Evolutionary conservation across 2,113 vertebrate genomes (phyloP), one percentile per base, ranked within the genome.

Genomic region (Xiphophorus hellerii): DNA sequence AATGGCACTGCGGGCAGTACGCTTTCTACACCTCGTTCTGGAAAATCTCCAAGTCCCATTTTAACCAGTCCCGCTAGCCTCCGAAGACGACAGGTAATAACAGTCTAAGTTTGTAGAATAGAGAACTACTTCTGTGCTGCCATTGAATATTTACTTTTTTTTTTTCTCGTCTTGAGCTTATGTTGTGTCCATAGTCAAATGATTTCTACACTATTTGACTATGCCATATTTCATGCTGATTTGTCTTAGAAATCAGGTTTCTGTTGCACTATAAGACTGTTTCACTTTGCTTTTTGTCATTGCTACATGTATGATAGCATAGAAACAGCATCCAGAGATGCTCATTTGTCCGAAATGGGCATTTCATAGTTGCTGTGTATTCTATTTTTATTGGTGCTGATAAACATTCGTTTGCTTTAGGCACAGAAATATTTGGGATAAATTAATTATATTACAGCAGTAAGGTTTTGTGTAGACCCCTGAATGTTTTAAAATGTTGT

Each of bases 1-100:
- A 99, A 99, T 92, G 97, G 98, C 87, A 99, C 97, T 62, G 96
- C 96, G 84, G 97, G 98, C 77, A 99, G 98, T 90, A 97, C 98
- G 91, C 96, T 99, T 73, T 99, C 98, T 39, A 99, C 98, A 75
- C 97, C 97, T 48, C 96, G 97, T 27, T 99, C 97, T 69, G 97
- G 97, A 87, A 99, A 99, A 89, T 99, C 98, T 76, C 97, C 97
- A 69, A 98, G 97, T 78, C 97, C 96, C 5, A 97, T 97, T 82
- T 96, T 97, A 74, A 98, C 98, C 89, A 99, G 97, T 90, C 98
- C 97, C 11, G 96, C 96, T 82, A 99, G 97, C 87, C 96, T 98
- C 82, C 92, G 97, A 86, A 97, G 96, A 95, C 95, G 96, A 90
- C 96, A 96, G 96, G 98, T 99, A 95, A 96, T 48, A 94, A 73